phyloP scores from a whole-genome alignment of 2,797 vertebrate species.

The Eulemur albifrons region DNA sequence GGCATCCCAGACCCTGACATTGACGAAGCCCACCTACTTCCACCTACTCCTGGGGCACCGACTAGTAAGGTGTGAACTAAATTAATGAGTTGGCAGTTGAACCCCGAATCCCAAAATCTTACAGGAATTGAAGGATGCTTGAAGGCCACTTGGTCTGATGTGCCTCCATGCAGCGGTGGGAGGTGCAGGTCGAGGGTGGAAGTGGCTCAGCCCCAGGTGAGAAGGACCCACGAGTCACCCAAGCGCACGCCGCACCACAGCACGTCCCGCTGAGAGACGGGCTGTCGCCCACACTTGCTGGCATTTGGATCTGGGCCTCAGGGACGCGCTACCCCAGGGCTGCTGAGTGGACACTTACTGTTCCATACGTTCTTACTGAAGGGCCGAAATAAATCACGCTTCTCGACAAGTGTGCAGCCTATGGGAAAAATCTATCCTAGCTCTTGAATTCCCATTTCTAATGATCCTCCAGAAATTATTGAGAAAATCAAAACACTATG shows the following conservation, averaged over 20 bases:
- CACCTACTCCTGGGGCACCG: not conserved
- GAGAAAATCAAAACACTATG: conserved; percentile 78
- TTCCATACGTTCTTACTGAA: not conserved
- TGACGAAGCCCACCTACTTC: too few relatives aligned
- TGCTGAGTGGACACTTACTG: not conserved
- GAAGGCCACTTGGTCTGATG: not conserved
- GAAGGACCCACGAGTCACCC: accelerated
- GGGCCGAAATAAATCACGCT: not conserved
- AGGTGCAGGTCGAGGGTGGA: not conserved
- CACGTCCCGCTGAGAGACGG: accelerated
- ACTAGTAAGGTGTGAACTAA: not conserved
- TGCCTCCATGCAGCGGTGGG: not conserved
- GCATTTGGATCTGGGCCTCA: not conserved
- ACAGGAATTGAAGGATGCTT: not conserved
- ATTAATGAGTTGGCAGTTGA: not conserved
- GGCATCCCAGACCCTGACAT: not conserved
- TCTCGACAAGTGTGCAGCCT: not conserved
- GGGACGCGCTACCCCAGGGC: not conserved
- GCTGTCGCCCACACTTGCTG: not conserved
- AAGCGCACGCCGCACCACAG: not conserved
- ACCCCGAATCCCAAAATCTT: not conserved
- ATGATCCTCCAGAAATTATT: conserved; percentile 72
- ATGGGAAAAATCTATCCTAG: conserved; percentile 25
- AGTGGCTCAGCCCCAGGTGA: not conserved
- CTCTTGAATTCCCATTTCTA: conserved; percentile 70